A percentile compares a stretch with the other conserved stretches of the same genome.
Conservation (phyloP, 2,797 vertebrate species). For the Rachycentron canadum region DNA sequence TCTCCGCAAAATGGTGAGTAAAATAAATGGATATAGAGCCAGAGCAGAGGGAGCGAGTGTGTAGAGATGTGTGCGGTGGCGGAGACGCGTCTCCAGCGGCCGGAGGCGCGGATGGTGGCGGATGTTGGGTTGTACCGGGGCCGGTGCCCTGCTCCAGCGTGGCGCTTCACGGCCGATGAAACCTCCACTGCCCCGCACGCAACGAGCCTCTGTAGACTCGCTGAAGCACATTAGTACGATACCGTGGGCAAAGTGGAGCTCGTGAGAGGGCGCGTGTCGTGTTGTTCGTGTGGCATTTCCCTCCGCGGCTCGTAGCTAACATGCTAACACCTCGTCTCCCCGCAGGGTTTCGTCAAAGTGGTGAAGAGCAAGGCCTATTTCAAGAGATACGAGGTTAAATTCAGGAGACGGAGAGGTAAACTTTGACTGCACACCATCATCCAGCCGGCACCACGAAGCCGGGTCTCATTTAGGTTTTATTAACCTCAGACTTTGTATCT, state of each 20-base stretch:
- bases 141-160: slow-evolving; percentile 69
- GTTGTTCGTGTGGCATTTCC: background rate
- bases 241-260: background rate
- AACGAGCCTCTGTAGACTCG: accelerated
- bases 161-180: slow-evolving; percentile 69
- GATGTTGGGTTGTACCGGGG: slow-evolving; percentile 53
- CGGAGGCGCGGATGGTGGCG: slow-evolving; percentile 57
- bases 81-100: accelerated
- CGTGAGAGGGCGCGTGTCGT: too few relatives aligned
- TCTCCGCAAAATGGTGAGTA: slow-evolving; percentile 72
- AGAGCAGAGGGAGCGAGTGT: accelerated
- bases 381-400: slow-evolving; percentile 99
- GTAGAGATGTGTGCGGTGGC: accelerated
- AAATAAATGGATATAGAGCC: accelerated
- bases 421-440: accelerated
- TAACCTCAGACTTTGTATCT: background rate
- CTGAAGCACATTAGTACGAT: background rate
- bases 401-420: slow-evolving; percentile 96
- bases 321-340: background rate
- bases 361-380: slow-evolving; percentile 99
- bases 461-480: background rate
- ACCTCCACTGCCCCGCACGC: background rate
- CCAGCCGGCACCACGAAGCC: too few relatives aligned
- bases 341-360: slow-evolving; percentile 98
- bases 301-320: background rate